These are phyloP conservation scores for Ondatra zibethicus DNA, from an alignment of 2,113 vertebrate species.

Conservation along the genomic window DNA sequence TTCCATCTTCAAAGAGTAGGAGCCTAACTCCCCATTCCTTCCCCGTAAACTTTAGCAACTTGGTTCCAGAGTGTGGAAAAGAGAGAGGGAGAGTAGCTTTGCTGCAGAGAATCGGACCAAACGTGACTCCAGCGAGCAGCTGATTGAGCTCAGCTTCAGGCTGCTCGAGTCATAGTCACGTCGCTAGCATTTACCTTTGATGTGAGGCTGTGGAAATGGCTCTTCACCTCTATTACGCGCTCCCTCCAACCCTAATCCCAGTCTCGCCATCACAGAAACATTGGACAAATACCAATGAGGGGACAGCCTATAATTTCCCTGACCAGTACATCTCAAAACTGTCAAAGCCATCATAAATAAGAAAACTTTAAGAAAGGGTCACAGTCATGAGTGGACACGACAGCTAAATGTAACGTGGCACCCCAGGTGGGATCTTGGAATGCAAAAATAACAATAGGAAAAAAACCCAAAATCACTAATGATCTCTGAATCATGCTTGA, in stretches of 20 bases:
- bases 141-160: background rate
- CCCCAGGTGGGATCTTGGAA: background rate
- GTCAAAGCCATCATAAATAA: slow-evolving; percentile 27
- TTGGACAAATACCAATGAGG: background rate
- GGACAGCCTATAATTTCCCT: background rate
- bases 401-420: background rate
- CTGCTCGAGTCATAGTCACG: background rate
- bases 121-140: background rate
- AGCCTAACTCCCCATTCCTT: background rate
- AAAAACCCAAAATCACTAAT: background rate
- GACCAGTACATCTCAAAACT: background rate
- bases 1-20: background rate
- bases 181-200: background rate
- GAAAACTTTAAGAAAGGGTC: background rate
- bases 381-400: background rate
- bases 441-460: background rate
- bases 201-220: background rate
- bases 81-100: background rate
- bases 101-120: background rate
- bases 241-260: background rate
- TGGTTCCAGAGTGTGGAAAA: background rate
- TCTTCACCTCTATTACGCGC: background rate
- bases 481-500: background rate
- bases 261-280: background rate
- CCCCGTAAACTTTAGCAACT: background rate